Conservation (phyloP, 2,888 invertebrate genomes). For the Pterostichus madidus region DNA sequence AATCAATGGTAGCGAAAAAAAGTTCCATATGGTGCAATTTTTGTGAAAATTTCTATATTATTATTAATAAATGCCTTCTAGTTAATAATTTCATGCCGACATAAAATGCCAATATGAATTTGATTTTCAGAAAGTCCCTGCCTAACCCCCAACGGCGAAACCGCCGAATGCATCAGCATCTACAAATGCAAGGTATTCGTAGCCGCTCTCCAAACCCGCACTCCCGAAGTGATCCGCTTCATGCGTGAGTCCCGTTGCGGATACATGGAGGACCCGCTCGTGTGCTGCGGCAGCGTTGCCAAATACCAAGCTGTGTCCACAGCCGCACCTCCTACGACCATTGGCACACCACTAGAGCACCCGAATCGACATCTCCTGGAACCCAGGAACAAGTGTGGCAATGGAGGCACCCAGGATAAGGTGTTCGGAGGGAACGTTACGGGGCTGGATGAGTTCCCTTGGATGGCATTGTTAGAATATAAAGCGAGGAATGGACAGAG, state of each 20-base stretch:
- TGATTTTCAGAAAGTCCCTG: conserved; percentile 71
- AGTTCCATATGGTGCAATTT: no score
- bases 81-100: no score
- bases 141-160: conserved; percentile 76
- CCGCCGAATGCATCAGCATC: conserved; percentile 78
- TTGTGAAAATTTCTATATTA: no score
- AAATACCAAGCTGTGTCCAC: conserved; percentile 67
- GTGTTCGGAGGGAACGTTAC: conserved; percentile 72
- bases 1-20: no score
- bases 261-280: conserved; percentile 77
- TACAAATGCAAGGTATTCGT: conserved; percentile 77
- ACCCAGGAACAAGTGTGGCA: neutral
- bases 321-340: conserved; percentile 15
- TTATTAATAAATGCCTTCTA: no score
- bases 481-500: conserved; percentile 65
- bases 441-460: conserved; percentile 81
- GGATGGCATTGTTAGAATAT: conserved; percentile 82
- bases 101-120: neutral
- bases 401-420: neutral
- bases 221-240: conserved; percentile 73
- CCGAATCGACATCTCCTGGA: conserved; percentile 14
- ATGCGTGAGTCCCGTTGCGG: conserved; percentile 80
- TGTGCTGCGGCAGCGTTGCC: conserved; percentile 78
- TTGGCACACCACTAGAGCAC: conserved; percentile 18
- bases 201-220: conserved; percentile 74